Base-by-base conservation (phyloP, 2,113 vertebrate species). In the Poecile atricapillus region DNA sequence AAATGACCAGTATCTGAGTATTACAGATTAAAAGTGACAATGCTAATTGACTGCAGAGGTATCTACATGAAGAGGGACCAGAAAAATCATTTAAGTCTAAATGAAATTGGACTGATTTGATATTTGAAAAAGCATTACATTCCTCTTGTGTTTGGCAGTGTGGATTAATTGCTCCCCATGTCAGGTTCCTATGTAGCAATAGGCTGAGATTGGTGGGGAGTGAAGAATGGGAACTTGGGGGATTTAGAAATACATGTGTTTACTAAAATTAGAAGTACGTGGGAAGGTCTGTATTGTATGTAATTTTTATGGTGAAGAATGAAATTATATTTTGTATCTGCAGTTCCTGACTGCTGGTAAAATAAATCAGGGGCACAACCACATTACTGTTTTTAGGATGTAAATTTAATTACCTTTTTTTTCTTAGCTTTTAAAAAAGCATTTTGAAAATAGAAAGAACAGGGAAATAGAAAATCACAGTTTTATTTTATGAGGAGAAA, bases 21-120 rank as follows among this genome's bases (percentile, higher is more conserved):
- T 92, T 89, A 96, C 97, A 99, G 98, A 99, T 99, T 99, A 99
- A 98, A 99, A 99, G 98, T 97, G 99, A 98, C 99, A 97, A 98
- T 97, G 98, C 98, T 99, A 99, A 99, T 99, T 99, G 98, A 99
- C 98, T 98, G 98, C 97, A 94, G 98, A 98, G 98, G 98, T 98
- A 98, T 98, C 97, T 98, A 98, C 98, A 98, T 97, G 98, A 98
- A 94, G 97, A 98, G 97, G 97, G 98, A 98, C 98, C 98, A 97
- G 98, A 98, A 98, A 98, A 98, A 98, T 99, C 99, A 99, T 98
- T 99, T 99, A 99, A 98, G 97, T 98, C 98, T 98, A 98, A 99
- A 98, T 98, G 98, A 99, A 99, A 99, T 99, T 99, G 98, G 98
- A 98, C 98, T 98, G 98, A 99, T 98, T 98, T 98, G 98, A 98